Evolutionary conservation across 2,113 vertebrate genomes (phyloP).

Genomic region (Clarias magur): DNA sequence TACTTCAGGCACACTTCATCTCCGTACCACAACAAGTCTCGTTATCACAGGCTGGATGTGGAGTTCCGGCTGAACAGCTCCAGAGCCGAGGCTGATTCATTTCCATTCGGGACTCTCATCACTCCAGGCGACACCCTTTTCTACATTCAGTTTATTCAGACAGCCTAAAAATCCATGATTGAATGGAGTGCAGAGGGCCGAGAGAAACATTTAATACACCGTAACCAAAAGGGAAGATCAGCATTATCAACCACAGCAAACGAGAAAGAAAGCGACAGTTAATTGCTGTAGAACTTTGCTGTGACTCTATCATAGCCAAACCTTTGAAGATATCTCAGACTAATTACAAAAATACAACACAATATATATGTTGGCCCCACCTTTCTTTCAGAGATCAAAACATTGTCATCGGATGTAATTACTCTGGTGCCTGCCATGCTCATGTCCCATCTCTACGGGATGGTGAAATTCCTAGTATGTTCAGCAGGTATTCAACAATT

Average conservation of each 20-base stretch:
- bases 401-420: background rate
- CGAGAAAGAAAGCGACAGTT: background rate
- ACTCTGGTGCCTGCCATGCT: background rate
- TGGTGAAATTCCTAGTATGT: background rate
- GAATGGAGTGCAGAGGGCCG: conserved; percentile 25
- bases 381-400: background rate
- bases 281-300: background rate
- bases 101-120: conserved; percentile 39
- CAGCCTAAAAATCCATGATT: conserved; percentile 39
- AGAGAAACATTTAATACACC: conserved; percentile 21
- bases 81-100: conserved; percentile 39
- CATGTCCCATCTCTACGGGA: too few species aligned
- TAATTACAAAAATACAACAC: background rate
- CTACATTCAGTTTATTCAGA: conserved; percentile 38
- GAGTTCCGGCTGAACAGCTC: conserved; percentile 41
- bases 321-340: background rate
- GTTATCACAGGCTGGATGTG: conserved; percentile 33
- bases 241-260: background rate
- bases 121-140: conserved; percentile 31
- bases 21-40: background rate
- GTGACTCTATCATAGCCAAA: background rate
- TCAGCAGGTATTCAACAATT: background rate
- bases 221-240: conserved; percentile 5
- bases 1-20: background rate
- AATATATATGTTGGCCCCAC: background rate